Base-by-base conservation (phyloP, 2,888 invertebrate species). In the Amphiduros pacificus region DNA sequence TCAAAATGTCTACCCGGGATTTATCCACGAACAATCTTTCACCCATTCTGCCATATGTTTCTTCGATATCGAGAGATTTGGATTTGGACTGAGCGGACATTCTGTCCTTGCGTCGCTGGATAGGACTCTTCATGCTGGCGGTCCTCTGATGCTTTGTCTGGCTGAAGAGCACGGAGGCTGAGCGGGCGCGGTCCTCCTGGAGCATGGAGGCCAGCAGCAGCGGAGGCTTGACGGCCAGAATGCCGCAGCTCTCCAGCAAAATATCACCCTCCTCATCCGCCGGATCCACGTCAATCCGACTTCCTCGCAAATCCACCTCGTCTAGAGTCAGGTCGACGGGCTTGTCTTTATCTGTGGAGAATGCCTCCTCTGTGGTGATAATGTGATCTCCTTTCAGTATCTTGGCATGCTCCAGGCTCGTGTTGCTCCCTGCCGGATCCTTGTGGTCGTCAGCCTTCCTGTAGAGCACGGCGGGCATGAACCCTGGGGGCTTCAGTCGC, bases 221-320 rank as follows among this genome's bases (percentile, higher is more conserved):
- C 56, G 71, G 74, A 17, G 76, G 74, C 55, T 74, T 78, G 4
- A 78, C 77, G 36, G 78, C 79, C 55, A 83, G 68, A 63, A 83
- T 81, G 32, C 83, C 82, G 66, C 81, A 81, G 55, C 82, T 82
- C 36, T 72, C 74, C 29, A 83, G 72, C n/a, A 80, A 71, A 14
- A 80, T 73, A 44, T 80, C 79, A 24, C 66, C 64, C 52, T 69
- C 66, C 26, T 65, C 64, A 51, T 73, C 72, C 14, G 56, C 60
- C 14, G 31, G 44, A n/a, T 44, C 20, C n/a, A n/a, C 40, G 27
- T 41, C 26, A 14, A 55, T 22, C 14, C 40, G 32, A 17, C 44
- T 44, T n/a, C 28, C 17, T 5, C 17, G 17, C 27, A 51, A 22
- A 17, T 51, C 51, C 22, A 48, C 48, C 2, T 31, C 51, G 28